Base-by-base conservation (phyloP, 2,797 vertebrate species). In the Typhlichthys subterraneus region DNA sequence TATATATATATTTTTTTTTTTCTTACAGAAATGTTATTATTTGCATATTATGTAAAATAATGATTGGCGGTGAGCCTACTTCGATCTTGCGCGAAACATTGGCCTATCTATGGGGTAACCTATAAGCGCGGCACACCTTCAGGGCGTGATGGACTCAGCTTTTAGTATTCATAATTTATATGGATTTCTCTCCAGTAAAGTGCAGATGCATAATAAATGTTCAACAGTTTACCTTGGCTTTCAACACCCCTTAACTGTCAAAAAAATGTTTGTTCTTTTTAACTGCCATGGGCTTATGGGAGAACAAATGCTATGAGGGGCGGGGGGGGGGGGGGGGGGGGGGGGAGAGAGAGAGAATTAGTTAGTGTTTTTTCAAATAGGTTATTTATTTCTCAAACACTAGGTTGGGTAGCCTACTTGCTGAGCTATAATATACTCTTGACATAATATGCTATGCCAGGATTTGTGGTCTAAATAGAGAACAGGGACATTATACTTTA, bases 151-250 rank as follows among this genome's bases (percentile, higher is more conserved):
- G 87, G 91, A 87, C 88, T 90, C 87, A 85, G 92, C 91, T 93
- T 93, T 92, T 91, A 92, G 88, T 92, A 92, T 93, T 90, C 87
- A 93, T 93, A 90, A 93, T 93, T 93, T 82, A 93, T 91, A 86
- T 59, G 65, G 80, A 69, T 87, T 88, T 87, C 90, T 90, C 85
- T 92, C 73, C 85, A 71, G 90, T 80, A 88, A 91, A 93, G 91
- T 89, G 90, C 86, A 86, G 84, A 90, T 92, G 75, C 90, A 93
- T 93, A 91, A 93, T 93, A 80, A 87, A 93, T 92, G 88, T 57
- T 47, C 61, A 82, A 87, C 89, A 87, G 88, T 82, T 86, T 85
- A 67, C 82, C 64, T 77, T 76, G 72, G 81, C 81, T 88, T 82
- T 75, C 82, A 82, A 87, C 90, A 86, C 86, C 82, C 87, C 72